These are phyloP conservation scores for Caradrina kadenii DNA, from an alignment of 2,888 invertebrate species.

Conservation along the genomic window DNA sequence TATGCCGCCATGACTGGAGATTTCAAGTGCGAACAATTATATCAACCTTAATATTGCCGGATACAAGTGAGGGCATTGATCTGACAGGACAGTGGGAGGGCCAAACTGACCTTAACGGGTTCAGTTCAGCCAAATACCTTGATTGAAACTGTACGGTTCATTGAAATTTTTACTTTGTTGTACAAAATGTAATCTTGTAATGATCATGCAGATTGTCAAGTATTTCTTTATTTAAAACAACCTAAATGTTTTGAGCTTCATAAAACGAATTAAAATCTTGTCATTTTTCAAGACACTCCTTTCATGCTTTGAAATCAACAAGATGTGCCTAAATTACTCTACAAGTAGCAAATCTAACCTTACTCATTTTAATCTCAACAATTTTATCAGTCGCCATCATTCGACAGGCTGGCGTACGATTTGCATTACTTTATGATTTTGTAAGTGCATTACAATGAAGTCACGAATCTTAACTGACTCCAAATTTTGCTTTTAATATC, in stretches of 20 bases:
- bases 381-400: slow-evolving; percentile 28
- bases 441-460: slow-evolving; percentile 61
- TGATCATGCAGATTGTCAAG: slow-evolving; percentile 50
- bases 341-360: slow-evolving; percentile 21
- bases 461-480: slow-evolving; percentile 72
- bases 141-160: slow-evolving; percentile 47
- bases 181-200: slow-evolving; percentile 28
- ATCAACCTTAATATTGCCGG: slow-evolving; percentile 50
- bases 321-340: not conserved
- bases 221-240: slow-evolving; percentile 7
- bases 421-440: slow-evolving; percentile 51
- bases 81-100: slow-evolving; percentile 54
- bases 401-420: slow-evolving; percentile 31
- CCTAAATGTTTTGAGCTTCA: not conserved
- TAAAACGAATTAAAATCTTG: slow-evolving; percentile 5
- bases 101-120: slow-evolving; percentile 55
- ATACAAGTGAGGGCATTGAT: slow-evolving; percentile 64
- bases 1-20: slow-evolving; percentile 21
- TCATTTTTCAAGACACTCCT: not conserved
- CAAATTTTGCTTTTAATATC: slow-evolving; percentile 78
- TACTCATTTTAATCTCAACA: slow-evolving; percentile 35
- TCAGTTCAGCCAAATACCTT: slow-evolving; percentile 49
- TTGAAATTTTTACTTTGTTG: slow-evolving; percentile 37
- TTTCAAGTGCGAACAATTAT: slow-evolving; percentile 49
- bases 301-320: not conserved